A percentile compares a stretch with the other conserved stretches of the same genome.
Conservation (phyloP, 1,140 invertebrate species). For the Globodera rostochiensis region DNA sequence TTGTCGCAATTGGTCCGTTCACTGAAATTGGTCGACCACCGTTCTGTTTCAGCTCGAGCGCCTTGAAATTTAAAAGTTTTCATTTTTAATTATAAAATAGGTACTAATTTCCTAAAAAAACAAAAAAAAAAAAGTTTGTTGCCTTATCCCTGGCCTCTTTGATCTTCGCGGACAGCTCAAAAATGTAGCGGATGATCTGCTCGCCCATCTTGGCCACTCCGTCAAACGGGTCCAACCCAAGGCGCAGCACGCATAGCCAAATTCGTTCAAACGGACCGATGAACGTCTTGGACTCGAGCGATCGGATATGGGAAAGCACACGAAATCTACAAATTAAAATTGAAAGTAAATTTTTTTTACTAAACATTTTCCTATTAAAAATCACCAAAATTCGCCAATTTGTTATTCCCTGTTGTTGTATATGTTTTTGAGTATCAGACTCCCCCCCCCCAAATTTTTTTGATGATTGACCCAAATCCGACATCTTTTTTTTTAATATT, state of each 20-base stretch:
- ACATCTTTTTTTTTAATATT: too few relatives aligned
- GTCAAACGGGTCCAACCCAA: constrained; percentile 56
- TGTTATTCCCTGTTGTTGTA: too few relatives aligned
- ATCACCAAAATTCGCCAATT: too few relatives aligned
- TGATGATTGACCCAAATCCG: too few relatives aligned
- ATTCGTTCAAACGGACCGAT: constrained; percentile 59
- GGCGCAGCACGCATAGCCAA: constrained; percentile 57
- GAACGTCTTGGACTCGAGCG: constrained; percentile 59
- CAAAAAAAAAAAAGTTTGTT: neutral
- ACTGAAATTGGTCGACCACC: constrained; percentile 3
- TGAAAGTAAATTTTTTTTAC: too few relatives aligned
- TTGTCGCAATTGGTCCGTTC: neutral
- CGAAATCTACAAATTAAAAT: constrained; percentile 22
- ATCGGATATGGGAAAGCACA: constrained; percentile 41
- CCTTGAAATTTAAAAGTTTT: neutral
- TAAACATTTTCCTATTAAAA: too few relatives aligned
- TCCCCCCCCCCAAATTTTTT: too few relatives aligned
- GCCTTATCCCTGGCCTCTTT: constrained; percentile 16
- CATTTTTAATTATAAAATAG: too few relatives aligned
- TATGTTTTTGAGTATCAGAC: too few relatives aligned
- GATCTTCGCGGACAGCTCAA: constrained; percentile 21
- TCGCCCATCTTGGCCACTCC: constrained; percentile 49
- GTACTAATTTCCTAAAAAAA: neutral
- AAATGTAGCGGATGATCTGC: constrained; percentile 23
- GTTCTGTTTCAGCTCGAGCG: constrained; percentile 15